These are phyloP conservation scores for Platalea minor DNA, from an alignment of 2,797 vertebrate genomes.

Conservation along the genomic window DNA sequence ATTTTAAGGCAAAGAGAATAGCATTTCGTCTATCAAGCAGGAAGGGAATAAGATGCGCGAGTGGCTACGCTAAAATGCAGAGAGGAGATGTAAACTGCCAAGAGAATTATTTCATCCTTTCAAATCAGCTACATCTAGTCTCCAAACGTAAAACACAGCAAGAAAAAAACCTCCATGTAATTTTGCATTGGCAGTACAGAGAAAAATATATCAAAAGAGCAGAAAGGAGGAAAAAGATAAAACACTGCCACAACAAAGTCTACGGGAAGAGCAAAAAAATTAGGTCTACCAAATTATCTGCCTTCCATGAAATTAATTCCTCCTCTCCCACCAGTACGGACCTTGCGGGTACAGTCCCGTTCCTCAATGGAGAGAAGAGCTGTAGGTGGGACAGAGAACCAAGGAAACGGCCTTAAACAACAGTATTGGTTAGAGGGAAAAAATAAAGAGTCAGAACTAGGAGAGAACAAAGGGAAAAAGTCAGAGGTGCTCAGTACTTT, in stretches of 20 bases:
- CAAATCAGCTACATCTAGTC: background rate
- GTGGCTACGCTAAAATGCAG: background rate
- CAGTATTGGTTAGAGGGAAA: background rate
- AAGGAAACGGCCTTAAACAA: background rate
- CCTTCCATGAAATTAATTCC: background rate
- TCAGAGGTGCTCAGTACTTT: background rate
- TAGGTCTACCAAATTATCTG: background rate
- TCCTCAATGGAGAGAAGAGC: background rate
- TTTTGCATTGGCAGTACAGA: background rate
- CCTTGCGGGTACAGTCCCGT: background rate
- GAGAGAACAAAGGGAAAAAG: background rate
- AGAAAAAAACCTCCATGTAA: background rate
- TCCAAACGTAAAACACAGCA: background rate
- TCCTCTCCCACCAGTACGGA: background rate
- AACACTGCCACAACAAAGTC: background rate
- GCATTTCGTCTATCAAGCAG: background rate
- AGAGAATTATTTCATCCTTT: constrained; percentile 29
- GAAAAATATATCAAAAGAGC: background rate
- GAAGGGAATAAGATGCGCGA: background rate
- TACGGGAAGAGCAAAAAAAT: background rate
- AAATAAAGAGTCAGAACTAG: background rate
- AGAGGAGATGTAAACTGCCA: constrained; percentile 16
- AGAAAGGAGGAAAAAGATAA: background rate
- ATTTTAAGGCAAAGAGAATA: background rate
- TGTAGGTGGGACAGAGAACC: background rate